A percentile compares a stretch with the other conserved stretches of the same genome.
phyloP scores from a whole-genome alignment of 2,888 invertebrate species.

The Metopia argyrocephala region DNA sequence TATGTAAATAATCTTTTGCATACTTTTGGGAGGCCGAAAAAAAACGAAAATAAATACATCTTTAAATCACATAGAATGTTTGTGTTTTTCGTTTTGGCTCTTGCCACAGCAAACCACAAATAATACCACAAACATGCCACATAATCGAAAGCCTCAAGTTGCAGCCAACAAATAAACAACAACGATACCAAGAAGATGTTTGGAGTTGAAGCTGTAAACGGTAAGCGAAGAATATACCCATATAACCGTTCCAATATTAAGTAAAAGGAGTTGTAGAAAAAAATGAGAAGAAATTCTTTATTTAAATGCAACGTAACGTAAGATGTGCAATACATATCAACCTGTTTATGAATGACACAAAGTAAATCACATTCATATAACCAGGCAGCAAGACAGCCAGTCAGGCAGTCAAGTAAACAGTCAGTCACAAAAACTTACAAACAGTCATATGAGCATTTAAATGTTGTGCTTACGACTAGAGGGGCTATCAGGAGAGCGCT shows the following conservation, averaged over 20 bases:
- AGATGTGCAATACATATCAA: conserved; percentile 62
- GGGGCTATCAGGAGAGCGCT: not conserved
- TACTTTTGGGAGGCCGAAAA: conserved; percentile 23
- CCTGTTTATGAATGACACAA: conserved; percentile 58
- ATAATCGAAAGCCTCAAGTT: conserved; percentile 7
- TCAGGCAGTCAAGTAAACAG: not conserved
- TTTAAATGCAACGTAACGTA: conserved; percentile 59
- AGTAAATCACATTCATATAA: conserved; percentile 48
- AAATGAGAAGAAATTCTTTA: conserved; percentile 46
- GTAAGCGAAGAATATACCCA: not conserved
- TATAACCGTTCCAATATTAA: not conserved
- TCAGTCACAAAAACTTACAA: not conserved
- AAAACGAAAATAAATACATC: not conserved
- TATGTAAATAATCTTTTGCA: conserved; percentile 13
- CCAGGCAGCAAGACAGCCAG: not conserved
- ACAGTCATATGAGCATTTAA: not conserved
- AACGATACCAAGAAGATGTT: not conserved
- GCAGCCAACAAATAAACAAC: not conserved
- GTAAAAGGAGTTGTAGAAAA: not conserved
- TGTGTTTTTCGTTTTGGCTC: not conserved
- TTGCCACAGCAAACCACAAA: conserved; percentile 15
- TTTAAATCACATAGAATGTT: not conserved
- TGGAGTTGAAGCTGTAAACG: not conserved
- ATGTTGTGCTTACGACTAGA: not conserved
- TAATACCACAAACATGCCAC: not conserved